These are phyloP conservation scores for Lepisosteus osseus DNA, from an alignment of 2,113 vertebrate species.

Conservation along the genomic window DNA sequence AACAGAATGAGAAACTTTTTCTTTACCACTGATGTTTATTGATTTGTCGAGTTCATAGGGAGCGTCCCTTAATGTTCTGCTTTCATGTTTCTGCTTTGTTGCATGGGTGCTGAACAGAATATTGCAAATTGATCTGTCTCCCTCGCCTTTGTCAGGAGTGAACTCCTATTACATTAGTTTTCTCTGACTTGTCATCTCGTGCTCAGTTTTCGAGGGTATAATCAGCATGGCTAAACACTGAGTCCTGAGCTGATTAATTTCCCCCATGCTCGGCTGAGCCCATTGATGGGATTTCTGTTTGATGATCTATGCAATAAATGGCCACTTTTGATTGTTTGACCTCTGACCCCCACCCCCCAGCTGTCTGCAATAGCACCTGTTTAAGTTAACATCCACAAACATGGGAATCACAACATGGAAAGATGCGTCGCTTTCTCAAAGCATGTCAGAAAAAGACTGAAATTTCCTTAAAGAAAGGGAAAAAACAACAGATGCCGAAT, in stretches of 20 bases:
- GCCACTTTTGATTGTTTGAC: constrained; percentile 87
- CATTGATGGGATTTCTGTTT: constrained; percentile 81
- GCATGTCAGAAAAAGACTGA: neutral
- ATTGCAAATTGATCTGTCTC: constrained; percentile 96
- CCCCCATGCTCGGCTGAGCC: constrained; percentile 66
- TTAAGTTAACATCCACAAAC: constrained; percentile 50
- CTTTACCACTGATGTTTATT: constrained; percentile 86
- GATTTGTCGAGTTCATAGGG: constrained; percentile 87
- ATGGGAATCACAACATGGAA: too few relatives aligned
- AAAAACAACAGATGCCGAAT: too few relatives aligned
- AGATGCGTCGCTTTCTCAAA: constrained; percentile 35
- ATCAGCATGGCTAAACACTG: constrained; percentile 80
- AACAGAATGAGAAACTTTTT: constrained; percentile 63
- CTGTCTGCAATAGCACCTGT: constrained; percentile 61
- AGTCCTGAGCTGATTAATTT: constrained; percentile 79
- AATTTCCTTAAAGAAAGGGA: too few relatives aligned
- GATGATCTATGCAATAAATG: constrained; percentile 84
- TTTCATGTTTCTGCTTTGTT: constrained; percentile 94
- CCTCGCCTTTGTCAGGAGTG: constrained; percentile 71
- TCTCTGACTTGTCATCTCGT: constrained; percentile 58
- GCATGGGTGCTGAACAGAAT: constrained; percentile 75
- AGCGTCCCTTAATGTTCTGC: constrained; percentile 85
- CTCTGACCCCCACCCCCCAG: constrained; percentile 57
- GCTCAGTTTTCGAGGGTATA: constrained; percentile 61
- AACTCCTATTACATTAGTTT: constrained; percentile 73